A percentile compares a stretch with the other conserved stretches of the same genome.
Conservation (phyloP, 2,797 vertebrate genomes). For the Dallia pectoralis region DNA sequence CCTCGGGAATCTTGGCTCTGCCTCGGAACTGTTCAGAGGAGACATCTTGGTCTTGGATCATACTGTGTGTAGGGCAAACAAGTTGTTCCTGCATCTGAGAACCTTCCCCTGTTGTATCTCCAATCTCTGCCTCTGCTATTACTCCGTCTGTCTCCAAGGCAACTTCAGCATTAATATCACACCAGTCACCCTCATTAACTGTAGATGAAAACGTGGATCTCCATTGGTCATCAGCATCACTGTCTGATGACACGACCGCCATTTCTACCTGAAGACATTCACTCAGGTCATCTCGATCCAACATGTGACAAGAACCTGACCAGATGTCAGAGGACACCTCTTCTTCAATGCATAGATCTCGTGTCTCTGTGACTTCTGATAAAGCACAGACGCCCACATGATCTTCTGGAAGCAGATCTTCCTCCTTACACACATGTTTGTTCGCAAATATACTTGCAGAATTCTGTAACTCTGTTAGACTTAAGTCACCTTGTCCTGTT, state of each 20-base stretch:
- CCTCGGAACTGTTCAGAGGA: not conserved
- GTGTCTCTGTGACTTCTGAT: slow-evolving; percentile 7
- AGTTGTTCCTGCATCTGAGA: not conserved
- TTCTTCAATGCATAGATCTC: slow-evolving; percentile 43
- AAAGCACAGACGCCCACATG: slow-evolving; percentile 26
- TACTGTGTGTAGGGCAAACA: not conserved
- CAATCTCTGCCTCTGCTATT: not conserved
- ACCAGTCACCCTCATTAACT: slow-evolving; percentile 31
- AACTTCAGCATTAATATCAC: slow-evolving; percentile 21
- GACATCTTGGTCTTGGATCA: not conserved
- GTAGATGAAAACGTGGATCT: slow-evolving; percentile 57
- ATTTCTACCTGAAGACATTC: slow-evolving; percentile 55
- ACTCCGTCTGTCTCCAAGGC: not conserved
- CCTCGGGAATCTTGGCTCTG: slow-evolving; percentile 14
- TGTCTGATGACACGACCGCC: slow-evolving; percentile 52
- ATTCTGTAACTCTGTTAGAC: not conserved
- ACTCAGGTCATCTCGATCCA: slow-evolving; percentile 49
- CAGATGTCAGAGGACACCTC: slow-evolving; percentile 53
- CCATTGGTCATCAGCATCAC: slow-evolving; percentile 57
- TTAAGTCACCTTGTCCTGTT: not conserved
- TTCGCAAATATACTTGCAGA: not conserved
- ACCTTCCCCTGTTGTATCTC: not conserved
- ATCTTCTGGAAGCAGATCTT: not conserved
- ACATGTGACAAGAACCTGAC: slow-evolving; percentile 49
- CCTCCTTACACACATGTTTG: not conserved